Base-by-base conservation (phyloP, 2,797 vertebrate species). In the Craterocephalus amniculus region DNA sequence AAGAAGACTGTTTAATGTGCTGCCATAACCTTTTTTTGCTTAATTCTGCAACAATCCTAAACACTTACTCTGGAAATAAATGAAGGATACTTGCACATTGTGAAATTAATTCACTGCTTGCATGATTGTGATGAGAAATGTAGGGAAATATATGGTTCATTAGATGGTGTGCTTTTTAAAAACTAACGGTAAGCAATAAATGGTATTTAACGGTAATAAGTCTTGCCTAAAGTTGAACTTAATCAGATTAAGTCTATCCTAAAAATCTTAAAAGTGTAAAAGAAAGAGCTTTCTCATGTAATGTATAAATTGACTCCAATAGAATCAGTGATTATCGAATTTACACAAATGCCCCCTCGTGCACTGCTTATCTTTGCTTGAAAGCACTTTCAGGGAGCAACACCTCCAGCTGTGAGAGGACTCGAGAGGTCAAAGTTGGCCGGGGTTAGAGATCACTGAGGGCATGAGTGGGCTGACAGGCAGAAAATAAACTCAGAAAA, bases 361-460 rank as follows among this genome's bases (percentile, higher is more conserved):
- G 45, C 35, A 62, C 13, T 35, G 6, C 62, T 64, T 55, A 74
- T 67, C 40, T 78, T 78, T 48, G 68, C 64, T 31, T 70, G 60
- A 78, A 75, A 78, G 76, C 63, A 35, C 20, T 77, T 76, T 80
- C 54, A 14, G 69, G 55, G 75, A 62, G 64, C 64, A 80, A 80
- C 72, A 76, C 75, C 62, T 40, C 85, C 67, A 40, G 73, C 81
- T 78, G 83, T 80, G 83, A 84, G 64, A 68, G 71, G 76, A 40
- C 72, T 31, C 0, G 0, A 65, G 38, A 66, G 87, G 84, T 88
- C 35, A 85, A 70, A 87, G 86, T 81, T 86, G 68, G 54, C 58
- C 4, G 49, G 58, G 83, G 76, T 83, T 45, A 69, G 65, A 70
- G 70, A 75, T 84, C 85, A 83, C 81, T 78, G 77, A 63, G 87